A percentile compares a stretch with the other conserved stretches of the same genome.
Conservation (phyloP, 2,113 vertebrate species). For the Nibea coibor region DNA sequence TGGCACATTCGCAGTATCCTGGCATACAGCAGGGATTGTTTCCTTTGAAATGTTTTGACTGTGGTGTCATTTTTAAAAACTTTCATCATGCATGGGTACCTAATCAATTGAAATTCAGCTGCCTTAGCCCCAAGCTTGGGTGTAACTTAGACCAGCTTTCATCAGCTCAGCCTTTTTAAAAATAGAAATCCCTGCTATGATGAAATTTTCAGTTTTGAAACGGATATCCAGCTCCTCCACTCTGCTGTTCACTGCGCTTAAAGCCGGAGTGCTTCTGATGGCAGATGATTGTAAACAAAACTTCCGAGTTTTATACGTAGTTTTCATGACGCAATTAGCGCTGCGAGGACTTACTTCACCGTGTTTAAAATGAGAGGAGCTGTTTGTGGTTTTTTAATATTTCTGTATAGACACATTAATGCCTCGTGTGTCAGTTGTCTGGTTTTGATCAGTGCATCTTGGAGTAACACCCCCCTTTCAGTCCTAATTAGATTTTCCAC, state of each 20-base stretch:
- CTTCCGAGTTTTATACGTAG: neutral
- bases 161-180: conserved; percentile 71
- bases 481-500: conserved; percentile 79
- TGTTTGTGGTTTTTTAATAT: conserved; percentile 31
- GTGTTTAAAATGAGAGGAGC: conserved; percentile 21
- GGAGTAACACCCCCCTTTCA: conserved; percentile 36
- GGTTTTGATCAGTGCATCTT: conserved; percentile 69
- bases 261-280: conserved; percentile 19
- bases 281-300: conserved; percentile 35
- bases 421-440: conserved; percentile 47
- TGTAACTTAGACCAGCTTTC: conserved; percentile 74
- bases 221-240: conserved; percentile 54
- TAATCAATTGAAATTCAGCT: conserved; percentile 79
- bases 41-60: conserved; percentile 78
- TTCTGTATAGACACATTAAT: neutral
- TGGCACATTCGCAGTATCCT: conserved; percentile 72
- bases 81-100: conserved; percentile 71
- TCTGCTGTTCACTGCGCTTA: conserved; percentile 31
- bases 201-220: conserved; percentile 68
- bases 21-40: conserved; percentile 66
- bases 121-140: conserved; percentile 62
- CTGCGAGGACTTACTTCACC: neutral
- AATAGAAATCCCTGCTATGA: conserved; percentile 70
- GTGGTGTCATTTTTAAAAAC: conserved; percentile 76
- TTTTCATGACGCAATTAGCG: conserved; percentile 29